Evolutionary conservation across 1,140 invertebrate species (phyloP).

Genomic region (Drosophila equinoxialis): DNA sequence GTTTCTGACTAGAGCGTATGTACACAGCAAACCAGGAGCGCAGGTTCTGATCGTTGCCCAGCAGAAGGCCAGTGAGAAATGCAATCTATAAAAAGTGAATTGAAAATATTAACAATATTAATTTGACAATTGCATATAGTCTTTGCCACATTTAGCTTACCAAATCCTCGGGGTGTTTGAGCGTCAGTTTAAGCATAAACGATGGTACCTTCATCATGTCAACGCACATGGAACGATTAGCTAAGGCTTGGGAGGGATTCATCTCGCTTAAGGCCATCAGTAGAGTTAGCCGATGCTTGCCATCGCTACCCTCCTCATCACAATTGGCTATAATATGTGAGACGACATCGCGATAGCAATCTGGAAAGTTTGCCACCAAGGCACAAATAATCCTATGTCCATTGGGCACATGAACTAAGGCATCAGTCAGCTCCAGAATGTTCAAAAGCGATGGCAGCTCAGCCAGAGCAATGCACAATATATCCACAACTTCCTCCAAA

Average conservation of each 20-base stretch:
- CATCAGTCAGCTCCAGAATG: constrained; percentile 92
- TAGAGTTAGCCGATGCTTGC: constrained; percentile 88
- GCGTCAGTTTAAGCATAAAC: constrained; percentile 79
- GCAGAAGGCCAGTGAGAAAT: constrained; percentile 94
- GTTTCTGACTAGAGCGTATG: constrained; percentile 94
- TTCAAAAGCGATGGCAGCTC: constrained; percentile 95
- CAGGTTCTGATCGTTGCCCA: constrained; percentile 95
- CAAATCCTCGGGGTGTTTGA: constrained; percentile 79
- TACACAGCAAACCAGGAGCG: constrained; percentile 96
- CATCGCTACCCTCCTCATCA: constrained; percentile 93
- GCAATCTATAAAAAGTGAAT: constrained; percentile 85
- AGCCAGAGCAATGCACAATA: constrained; percentile 95
- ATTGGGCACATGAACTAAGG: constrained; percentile 94
- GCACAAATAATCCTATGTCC: constrained; percentile 94
- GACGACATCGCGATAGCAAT: constrained; percentile 95
- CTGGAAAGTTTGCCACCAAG: constrained; percentile 95
- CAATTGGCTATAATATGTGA: constrained; percentile 93
- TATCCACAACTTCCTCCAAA: constrained; percentile 97
- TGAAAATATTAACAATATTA: neutral
- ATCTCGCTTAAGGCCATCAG: constrained; percentile 93
- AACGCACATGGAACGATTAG: constrained; percentile 92
- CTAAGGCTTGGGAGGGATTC: constrained; percentile 93
- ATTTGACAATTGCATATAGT: neutral
- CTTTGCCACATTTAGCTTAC: constrained; percentile 40
- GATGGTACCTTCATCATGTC: constrained; percentile 94